Percentiles rank a stretch among this genome's conserved stretches.
phyloP scores from a whole-genome alignment of 2,113 vertebrate genomes.

The Centrocercus urophasianus region DNA sequence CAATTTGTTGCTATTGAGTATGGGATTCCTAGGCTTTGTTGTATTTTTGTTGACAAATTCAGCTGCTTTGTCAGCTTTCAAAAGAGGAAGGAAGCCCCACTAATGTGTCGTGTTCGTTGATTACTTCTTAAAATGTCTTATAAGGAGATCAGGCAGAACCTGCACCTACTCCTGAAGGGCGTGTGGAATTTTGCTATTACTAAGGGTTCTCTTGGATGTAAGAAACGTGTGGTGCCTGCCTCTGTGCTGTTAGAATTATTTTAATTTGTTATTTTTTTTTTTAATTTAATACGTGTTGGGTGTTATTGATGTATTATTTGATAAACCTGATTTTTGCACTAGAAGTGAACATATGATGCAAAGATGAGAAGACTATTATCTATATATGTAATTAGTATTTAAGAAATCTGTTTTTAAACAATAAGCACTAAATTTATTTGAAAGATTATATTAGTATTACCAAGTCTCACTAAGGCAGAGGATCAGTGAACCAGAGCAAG shows the following conservation, averaged over 20 bases:
- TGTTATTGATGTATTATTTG: not conserved
- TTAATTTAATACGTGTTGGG: not conserved
- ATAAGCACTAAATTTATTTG: not conserved
- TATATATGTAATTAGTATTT: not conserved
- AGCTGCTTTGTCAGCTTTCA: not conserved
- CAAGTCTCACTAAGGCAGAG: not conserved
- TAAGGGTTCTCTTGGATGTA: not conserved
- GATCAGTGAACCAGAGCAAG: not conserved
- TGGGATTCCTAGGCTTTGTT: not conserved
- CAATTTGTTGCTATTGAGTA: not conserved
- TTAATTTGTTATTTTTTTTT: not conserved
- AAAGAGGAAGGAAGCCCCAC: not conserved
- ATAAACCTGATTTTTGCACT: not conserved
- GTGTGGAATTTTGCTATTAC: not conserved
- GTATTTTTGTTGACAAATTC: not conserved
- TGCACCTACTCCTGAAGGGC: not conserved
- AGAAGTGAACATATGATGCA: not conserved
- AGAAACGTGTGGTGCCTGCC: not conserved
- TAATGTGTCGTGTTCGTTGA: not conserved
- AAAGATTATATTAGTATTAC: not conserved
- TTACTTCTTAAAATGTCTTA: not conserved
- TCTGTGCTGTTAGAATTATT: rapidly evolving
- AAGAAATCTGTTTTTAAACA: not conserved
- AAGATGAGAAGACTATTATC: not conserved
- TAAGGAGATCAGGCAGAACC: not conserved